These are phyloP conservation scores for Abrostola tripartita DNA, from an alignment of 2,888 invertebrate genomes.

Conservation along the genomic window DNA sequence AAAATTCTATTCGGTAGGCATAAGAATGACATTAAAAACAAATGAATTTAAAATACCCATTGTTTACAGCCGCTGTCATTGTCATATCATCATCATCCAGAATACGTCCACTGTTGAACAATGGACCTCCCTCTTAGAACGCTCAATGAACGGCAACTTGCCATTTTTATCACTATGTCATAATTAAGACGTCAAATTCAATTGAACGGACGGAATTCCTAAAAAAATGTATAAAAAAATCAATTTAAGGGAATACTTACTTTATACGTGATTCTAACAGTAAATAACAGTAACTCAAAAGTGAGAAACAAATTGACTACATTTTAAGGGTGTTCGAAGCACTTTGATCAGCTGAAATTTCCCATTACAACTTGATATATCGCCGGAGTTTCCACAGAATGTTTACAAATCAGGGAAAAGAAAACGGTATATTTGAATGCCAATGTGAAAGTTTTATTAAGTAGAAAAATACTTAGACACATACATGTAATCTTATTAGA, in stretches of 20 bases:
- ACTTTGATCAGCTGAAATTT: slow-evolving; percentile 65
- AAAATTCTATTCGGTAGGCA: too few relatives aligned
- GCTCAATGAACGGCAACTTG: too few relatives aligned
- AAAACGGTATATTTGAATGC: slow-evolving; percentile 46
- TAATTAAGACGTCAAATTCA: too few relatives aligned
- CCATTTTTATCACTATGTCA: too few relatives aligned
- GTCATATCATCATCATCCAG: too few relatives aligned
- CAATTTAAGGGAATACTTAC: background rate
- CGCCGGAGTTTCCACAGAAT: slow-evolving; percentile 38
- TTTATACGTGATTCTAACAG: slow-evolving; percentile 11
- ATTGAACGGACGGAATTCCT: too few relatives aligned
- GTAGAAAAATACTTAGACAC: slow-evolving; percentile 8
- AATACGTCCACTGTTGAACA: too few relatives aligned
- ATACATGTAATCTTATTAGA: slow-evolving; percentile 1
- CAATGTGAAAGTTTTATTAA: slow-evolving; percentile 38
- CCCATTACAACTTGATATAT: slow-evolving; percentile 62
- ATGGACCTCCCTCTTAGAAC: too few relatives aligned
- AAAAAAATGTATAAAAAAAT: too few relatives aligned
- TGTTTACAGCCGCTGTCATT: too few relatives aligned
- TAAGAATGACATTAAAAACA: too few relatives aligned
- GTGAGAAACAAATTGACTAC: slow-evolving; percentile 64
- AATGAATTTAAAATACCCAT: too few relatives aligned
- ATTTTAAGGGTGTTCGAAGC: slow-evolving; percentile 63
- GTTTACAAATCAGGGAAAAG: slow-evolving; percentile 46
- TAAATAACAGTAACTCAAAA: slow-evolving; percentile 37